Evolutionary conservation across 2,797 vertebrate species (phyloP).

Genomic region (Lycodopsis pacificus): DNA sequence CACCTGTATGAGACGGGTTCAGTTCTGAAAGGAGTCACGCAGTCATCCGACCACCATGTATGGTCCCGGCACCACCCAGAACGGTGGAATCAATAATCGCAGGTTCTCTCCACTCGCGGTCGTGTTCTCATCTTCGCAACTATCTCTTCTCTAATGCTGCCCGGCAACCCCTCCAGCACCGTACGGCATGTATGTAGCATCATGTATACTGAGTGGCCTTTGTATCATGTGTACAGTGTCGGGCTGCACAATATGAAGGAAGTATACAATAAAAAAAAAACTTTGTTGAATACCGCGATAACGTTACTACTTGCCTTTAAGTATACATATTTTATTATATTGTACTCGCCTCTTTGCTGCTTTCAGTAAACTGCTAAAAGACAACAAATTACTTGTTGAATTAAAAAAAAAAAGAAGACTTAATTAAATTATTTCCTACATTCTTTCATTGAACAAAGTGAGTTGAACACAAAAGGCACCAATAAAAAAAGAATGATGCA

Average conservation of each 20-base stretch:
- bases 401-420: too few relatives aligned
- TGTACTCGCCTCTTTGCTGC: background rate
- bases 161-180: background rate
- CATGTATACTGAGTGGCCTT: background rate
- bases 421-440: background rate
- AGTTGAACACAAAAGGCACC: background rate
- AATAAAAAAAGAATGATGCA: background rate
- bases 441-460: background rate
- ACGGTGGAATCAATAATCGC: slow-evolving; percentile 28
- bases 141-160: background rate
- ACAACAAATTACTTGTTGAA: background rate
- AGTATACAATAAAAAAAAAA: too few relatives aligned
- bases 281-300: too few relatives aligned
- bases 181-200: background rate
- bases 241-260: background rate
- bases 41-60: too few relatives aligned
- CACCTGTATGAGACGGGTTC: too few relatives aligned
- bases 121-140: slow-evolving; percentile 1
- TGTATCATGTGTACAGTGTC: background rate
- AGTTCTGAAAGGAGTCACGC: too few relatives aligned
- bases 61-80: background rate
- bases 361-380: background rate
- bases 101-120: slow-evolving; percentile 12
- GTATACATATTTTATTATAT: background rate
- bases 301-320: background rate